Percentiles rank a stretch among this genome's conserved stretches.
Conservation (phyloP, 2,113 vertebrate species). For the Gobiocypris rarus region DNA sequence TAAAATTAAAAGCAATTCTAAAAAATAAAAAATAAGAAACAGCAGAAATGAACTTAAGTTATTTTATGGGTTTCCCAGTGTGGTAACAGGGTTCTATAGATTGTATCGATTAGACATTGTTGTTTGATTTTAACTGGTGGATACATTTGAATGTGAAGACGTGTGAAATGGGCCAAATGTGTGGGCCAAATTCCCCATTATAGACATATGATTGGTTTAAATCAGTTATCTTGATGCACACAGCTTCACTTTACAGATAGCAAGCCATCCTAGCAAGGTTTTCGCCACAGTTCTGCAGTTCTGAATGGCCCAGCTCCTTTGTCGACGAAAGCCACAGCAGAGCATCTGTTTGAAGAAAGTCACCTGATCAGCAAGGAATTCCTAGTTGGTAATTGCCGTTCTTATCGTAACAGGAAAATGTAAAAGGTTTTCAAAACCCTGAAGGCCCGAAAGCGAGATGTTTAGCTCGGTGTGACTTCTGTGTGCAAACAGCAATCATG, state of each 20-base stretch:
- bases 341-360: constrained; percentile 37
- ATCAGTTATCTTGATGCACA: not conserved
- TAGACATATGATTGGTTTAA: not conserved
- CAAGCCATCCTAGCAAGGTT: not conserved
- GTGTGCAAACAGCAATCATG: constrained; percentile 64
- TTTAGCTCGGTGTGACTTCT: constrained; percentile 73
- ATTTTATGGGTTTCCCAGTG: not conserved
- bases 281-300: not conserved
- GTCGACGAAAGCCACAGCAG: not conserved
- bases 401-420: constrained; percentile 61
- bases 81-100: not conserved
- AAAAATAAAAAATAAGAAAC: not conserved
- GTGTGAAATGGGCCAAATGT: too few relatives aligned
- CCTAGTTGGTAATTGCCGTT: constrained; percentile 43
- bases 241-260: not conserved
- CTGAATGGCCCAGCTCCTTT: not conserved
- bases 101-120: not conserved
- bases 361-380: constrained; percentile 28
- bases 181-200: not conserved
- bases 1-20: not conserved
- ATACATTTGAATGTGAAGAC: not conserved
- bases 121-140: not conserved
- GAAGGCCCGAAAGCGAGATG: constrained; percentile 71
- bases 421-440: constrained; percentile 68
- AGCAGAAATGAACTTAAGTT: not conserved